phyloP scores from a whole-genome alignment of 1,140 invertebrate genomes.

The Drosophila dunni region DNA sequence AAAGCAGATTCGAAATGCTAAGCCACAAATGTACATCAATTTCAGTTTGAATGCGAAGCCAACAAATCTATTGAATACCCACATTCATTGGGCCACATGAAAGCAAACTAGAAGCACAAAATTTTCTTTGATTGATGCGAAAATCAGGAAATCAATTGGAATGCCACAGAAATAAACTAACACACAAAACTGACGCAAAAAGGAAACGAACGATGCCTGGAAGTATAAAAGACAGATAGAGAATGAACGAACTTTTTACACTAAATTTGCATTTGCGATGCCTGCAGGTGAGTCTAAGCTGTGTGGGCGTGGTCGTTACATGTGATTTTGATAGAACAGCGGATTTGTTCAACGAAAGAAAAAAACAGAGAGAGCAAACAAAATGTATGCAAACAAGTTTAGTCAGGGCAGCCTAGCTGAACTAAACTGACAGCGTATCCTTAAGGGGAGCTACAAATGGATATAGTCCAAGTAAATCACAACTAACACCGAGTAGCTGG shows the following conservation, averaged over 20 bases:
- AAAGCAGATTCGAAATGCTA: conserved; percentile 13
- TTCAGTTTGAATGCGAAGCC: conserved; percentile 1
- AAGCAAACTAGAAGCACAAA: conserved; percentile 53
- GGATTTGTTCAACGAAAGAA: conserved; percentile 48
- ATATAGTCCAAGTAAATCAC: conserved; percentile 47
- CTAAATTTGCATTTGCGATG: conserved; percentile 68
- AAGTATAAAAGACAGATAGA: conserved; percentile 4
- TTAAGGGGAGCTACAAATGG: conserved; percentile 20
- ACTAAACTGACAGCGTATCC: conserved; percentile 20
- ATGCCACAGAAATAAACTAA: conserved; percentile 60
- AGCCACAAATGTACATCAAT: conserved; percentile 24
- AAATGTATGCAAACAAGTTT: conserved; percentile 44
- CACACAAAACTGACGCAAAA: conserved; percentile 28
- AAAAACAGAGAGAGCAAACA: conserved; percentile 20
- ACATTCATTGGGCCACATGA: conserved; percentile 33
- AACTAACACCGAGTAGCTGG: not conserved
- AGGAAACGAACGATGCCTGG: not conserved
- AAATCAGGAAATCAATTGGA: conserved; percentile 78
- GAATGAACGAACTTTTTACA: conserved; percentile 33
- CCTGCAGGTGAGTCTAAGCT: conserved; percentile 30
- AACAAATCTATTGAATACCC: conserved; percentile 16
- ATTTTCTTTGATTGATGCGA: conserved; percentile 66
- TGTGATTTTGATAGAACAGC: conserved; percentile 46
- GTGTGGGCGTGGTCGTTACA: conserved; percentile 23
- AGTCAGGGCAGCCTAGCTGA: conserved; percentile 2